Conservation (phyloP, 2,888 invertebrate genomes). For the Euphydryas editha region DNA sequence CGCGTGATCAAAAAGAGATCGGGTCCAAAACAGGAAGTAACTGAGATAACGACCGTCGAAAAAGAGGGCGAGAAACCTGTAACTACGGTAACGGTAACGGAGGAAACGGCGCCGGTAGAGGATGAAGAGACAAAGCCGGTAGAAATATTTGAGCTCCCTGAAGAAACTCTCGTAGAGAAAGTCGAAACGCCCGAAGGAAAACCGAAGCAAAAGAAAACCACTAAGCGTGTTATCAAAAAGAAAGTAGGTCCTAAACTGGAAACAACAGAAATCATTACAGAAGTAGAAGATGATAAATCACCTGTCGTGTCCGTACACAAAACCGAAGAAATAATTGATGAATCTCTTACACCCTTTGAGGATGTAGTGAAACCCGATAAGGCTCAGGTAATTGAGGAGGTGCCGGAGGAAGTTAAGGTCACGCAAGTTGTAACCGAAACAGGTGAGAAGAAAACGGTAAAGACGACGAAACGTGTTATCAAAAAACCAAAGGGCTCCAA, state of each 20-base stretch:
- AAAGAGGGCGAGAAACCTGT: slow-evolving; percentile 51
- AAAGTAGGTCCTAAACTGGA: slow-evolving; percentile 49
- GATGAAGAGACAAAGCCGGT: slow-evolving; percentile 20
- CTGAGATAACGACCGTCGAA: slow-evolving; percentile 49
- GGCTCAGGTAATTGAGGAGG: slow-evolving; percentile 30
- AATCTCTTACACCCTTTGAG: slow-evolving; percentile 45
- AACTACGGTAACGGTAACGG: slow-evolving; percentile 43
- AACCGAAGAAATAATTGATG: slow-evolving; percentile 30
- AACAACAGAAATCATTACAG: slow-evolving; percentile 41
- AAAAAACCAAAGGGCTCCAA: slow-evolving; percentile 16
- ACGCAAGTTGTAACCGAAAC: slow-evolving; percentile 38
- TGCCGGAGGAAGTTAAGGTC: slow-evolving; percentile 19
- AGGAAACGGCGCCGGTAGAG: slow-evolving; percentile 18
- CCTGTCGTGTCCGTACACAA: slow-evolving; percentile 48
- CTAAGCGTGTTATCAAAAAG: slow-evolving; percentile 47
- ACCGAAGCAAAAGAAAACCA: slow-evolving; percentile 48
- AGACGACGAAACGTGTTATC: slow-evolving; percentile 4
- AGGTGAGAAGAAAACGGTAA: slow-evolving; percentile 6
- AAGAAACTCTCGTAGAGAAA: slow-evolving; percentile 46
- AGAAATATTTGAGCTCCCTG: slow-evolving; percentile 53
- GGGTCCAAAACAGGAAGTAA: slow-evolving; percentile 39
- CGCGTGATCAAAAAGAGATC: slow-evolving; percentile 5
- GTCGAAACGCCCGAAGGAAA: slow-evolving; percentile 50
- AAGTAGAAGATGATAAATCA: slow-evolving; percentile 61
- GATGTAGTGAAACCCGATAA: slow-evolving; percentile 29